Evolutionary conservation across 2,797 vertebrate genomes (phyloP).

Genomic region (Sebastes kiyomatsui): DNA sequence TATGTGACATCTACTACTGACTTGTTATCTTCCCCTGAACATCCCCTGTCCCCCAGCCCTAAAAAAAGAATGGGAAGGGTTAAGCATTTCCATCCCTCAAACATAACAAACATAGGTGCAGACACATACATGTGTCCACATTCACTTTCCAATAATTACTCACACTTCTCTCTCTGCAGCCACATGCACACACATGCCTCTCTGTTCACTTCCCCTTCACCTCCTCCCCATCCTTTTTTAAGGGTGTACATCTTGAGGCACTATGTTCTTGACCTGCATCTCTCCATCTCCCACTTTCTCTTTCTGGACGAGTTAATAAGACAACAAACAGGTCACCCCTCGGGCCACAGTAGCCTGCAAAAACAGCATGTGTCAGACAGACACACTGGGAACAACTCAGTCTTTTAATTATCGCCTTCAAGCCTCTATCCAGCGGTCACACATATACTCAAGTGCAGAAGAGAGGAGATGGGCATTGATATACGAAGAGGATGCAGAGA

Average conservation of each 20-base stretch:
- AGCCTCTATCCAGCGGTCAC: neutral
- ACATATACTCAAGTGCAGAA: neutral
- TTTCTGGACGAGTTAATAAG: slow-evolving; percentile 24
- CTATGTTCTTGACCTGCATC: slow-evolving; percentile 1
- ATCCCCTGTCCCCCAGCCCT: no score
- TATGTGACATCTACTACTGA: no score
- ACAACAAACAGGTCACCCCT: slow-evolving; percentile 11
- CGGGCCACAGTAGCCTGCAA: neutral
- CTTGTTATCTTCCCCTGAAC: no score
- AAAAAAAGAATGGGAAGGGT: no score
- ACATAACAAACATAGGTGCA: neutral
- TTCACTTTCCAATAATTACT: neutral
- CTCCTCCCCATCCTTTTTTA: slow-evolving; percentile 20
- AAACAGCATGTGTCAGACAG: neutral
- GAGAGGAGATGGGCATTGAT: slow-evolving; percentile 12
- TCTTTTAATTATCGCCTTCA: slow-evolving; percentile 17
- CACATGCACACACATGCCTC: slow-evolving; percentile 45
- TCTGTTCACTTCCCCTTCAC: slow-evolving; percentile 8
- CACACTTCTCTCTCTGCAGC: neutral
- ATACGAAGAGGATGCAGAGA: slow-evolving; percentile 20
- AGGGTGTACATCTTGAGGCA: neutral
- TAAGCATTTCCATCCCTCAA: no score
- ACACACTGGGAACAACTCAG: neutral
- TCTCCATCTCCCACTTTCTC: slow-evolving; percentile 12
- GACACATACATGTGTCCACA: neutral